Conservation (phyloP, 1,140 invertebrate genomes). For the Teleopsis dalmanni region DNA sequence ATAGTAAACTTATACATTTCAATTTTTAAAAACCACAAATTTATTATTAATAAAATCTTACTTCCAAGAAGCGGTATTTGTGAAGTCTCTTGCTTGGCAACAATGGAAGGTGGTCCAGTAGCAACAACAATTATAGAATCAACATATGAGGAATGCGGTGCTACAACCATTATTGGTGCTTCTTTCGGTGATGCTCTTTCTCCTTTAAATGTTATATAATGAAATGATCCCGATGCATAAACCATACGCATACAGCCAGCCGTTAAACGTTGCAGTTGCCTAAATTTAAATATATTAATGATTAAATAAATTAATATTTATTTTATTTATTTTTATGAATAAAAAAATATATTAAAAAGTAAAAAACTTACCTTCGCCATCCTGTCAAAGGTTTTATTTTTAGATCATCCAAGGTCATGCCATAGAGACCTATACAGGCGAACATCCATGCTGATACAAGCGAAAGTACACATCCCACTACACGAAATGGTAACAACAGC, state of each 20-base stretch:
- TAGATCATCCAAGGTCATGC: slow-evolving; percentile 67
- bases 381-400: slow-evolving; percentile 63
- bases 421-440: slow-evolving; percentile 68
- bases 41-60: slow-evolving; percentile 47
- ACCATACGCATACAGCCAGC: slow-evolving; percentile 55
- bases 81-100: slow-evolving; percentile 75
- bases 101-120: slow-evolving; percentile 75
- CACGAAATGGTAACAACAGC: slow-evolving; percentile 65
- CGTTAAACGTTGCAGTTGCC: slow-evolving; percentile 27
- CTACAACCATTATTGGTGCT: slow-evolving; percentile 78
- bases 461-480: slow-evolving; percentile 64
- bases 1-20: background rate
- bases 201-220: slow-evolving; percentile 63
- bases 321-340: too few relatives aligned
- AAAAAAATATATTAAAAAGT: background rate
- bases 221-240: slow-evolving; percentile 74
- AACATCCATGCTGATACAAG: slow-evolving; percentile 74
- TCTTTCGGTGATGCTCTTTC: slow-evolving; percentile 56
- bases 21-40: background rate
- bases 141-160: slow-evolving; percentile 86
- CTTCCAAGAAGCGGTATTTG: slow-evolving; percentile 80
- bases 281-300: slow-evolving; percentile 12
- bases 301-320: background rate
- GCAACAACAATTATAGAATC: slow-evolving; percentile 77
- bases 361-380: slow-evolving; percentile 69